These are phyloP conservation scores for Morpho deidamia DNA, from an alignment of 2,888 invertebrate species.

Conservation along the genomic window DNA sequence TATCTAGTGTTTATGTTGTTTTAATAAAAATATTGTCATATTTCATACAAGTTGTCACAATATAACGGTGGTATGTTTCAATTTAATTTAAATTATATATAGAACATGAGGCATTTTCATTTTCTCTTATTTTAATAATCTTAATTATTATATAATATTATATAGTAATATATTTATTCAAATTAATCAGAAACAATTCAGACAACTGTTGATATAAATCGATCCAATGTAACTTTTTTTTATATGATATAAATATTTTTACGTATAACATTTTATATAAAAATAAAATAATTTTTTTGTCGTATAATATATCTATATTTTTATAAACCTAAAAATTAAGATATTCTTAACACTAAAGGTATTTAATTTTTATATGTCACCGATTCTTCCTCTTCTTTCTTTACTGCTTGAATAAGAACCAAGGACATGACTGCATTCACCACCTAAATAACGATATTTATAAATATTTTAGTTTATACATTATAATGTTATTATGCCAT, in stretches of 20 bases:
- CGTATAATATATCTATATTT: neutral
- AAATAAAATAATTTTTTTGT: neutral
- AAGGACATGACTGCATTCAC: conserved; percentile 84
- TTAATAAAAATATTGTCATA: neutral
- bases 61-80: neutral
- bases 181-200: no score
- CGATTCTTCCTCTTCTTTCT: conserved; percentile 83
- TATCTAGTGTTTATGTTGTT: neutral
- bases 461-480: no score
- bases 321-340: neutral
- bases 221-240: no score
- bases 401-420: conserved; percentile 84
- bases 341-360: neutral
- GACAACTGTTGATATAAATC: no score
- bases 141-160: neutral
- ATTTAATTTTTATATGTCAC: conserved; percentile 66
- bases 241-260: neutral
- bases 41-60: neutral
- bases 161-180: no score
- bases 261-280: neutral
- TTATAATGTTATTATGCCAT: no score
- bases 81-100: neutral
- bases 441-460: conserved; percentile 61
- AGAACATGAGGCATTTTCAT: neutral
- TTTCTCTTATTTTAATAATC: neutral